phyloP scores from a whole-genome alignment of 2,797 vertebrate genomes.

The Borostomias antarcticus region DNA sequence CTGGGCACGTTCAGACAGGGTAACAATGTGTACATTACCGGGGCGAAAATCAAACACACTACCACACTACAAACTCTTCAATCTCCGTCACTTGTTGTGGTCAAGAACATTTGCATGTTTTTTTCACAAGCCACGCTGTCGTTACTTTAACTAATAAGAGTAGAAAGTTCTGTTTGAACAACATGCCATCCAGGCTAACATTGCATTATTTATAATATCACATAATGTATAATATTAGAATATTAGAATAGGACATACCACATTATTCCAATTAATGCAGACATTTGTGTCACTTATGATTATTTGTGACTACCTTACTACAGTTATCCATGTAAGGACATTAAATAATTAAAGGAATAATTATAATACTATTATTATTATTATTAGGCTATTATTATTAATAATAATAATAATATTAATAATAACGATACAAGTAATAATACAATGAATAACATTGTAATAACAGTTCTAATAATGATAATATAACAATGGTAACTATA shows the following conservation, averaged over 20 bases:
- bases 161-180: background rate
- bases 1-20: slow-evolving; percentile 42
- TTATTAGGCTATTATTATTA: background rate
- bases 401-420: background rate
- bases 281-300: too few species aligned
- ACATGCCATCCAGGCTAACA: too few species aligned
- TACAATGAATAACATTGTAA: too few species aligned
- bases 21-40: slow-evolving; percentile 42
- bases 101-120: background rate
- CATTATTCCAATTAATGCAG: too few species aligned
- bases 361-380: background rate
- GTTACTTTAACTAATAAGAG: background rate
- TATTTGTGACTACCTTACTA: too few species aligned
- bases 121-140: too few species aligned
- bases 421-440: background rate
- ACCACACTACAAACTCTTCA: slow-evolving; percentile 13
- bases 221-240: too few species aligned
- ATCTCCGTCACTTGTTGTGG: background rate
- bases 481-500: background rate
- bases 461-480: background rate
- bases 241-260: too few species aligned
- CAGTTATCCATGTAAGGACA: background rate
- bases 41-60: slow-evolving; percentile 25
- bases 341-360: background rate
- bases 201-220: too few species aligned